Evolutionary conservation across 2,113 vertebrate genomes (phyloP).

Genomic region (Nettapus auritus): DNA sequence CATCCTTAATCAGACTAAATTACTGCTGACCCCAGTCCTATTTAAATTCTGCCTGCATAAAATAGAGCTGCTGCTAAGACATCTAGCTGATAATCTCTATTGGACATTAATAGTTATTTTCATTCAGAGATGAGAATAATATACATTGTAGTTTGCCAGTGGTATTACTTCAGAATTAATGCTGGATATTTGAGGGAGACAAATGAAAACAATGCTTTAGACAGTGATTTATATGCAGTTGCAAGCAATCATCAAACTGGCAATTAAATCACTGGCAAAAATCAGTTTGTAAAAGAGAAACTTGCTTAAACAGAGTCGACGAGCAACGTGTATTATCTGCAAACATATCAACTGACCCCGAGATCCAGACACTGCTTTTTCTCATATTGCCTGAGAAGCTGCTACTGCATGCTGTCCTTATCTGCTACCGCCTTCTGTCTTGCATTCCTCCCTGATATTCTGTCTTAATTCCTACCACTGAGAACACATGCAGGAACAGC

Average conservation of each 20-base stretch:
- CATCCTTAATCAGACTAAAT: background rate
- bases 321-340: accelerated
- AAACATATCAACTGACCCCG: background rate
- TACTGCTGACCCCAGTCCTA: background rate
- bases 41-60: background rate
- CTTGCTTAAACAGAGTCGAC: background rate
- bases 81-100: background rate
- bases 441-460: background rate
- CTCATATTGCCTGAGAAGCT: background rate
- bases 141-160: background rate
- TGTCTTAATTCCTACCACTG: background rate
- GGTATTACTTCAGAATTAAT: background rate
- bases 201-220: background rate
- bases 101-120: background rate
- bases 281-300: background rate
- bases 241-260: background rate
- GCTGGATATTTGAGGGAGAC: background rate
- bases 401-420: background rate
- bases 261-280: background rate
- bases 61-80: background rate
- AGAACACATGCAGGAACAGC: background rate
- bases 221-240: background rate
- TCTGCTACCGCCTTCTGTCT: background rate
- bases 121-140: background rate
- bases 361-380: background rate